Evolutionary conservation across 2,113 vertebrate genomes (phyloP).

Genomic region (Pollimyrus isidori): DNA sequence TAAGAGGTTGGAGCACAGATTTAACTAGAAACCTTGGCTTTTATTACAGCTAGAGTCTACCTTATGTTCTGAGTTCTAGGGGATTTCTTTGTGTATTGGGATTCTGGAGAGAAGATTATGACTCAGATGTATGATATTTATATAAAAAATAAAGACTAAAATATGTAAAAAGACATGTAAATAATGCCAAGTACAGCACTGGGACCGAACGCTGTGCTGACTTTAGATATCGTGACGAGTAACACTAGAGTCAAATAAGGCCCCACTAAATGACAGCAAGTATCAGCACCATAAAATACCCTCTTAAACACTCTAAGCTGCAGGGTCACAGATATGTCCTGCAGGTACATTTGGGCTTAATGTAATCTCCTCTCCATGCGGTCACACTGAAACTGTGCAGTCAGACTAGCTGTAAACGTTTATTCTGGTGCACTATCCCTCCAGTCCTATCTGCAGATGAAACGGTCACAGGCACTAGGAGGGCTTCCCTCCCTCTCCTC

Average conservation of each 20-base stretch:
- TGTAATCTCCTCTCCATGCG: constrained; percentile 74
- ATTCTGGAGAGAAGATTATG: neutral
- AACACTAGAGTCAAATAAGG: neutral
- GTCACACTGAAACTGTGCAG: constrained; percentile 77
- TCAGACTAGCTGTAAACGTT: constrained; percentile 55
- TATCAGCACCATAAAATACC: constrained; percentile 5
- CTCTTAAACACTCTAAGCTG: constrained; percentile 12
- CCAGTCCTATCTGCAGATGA: constrained; percentile 70
- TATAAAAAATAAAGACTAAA: neutral
- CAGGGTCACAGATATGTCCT: constrained; percentile 53
- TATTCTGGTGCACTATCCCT: constrained; percentile 69
- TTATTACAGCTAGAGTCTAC: neutral
- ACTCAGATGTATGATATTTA: neutral
- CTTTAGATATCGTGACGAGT: neutral
- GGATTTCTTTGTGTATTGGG: neutral
- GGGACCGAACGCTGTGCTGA: neutral
- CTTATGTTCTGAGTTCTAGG: neutral
- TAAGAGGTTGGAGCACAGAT: neutral
- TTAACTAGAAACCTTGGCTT: neutral
- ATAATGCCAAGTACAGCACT: neutral
- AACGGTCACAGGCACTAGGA: constrained; percentile 59
- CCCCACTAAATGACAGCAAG: constrained; percentile 3
- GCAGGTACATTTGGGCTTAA: constrained; percentile 63
- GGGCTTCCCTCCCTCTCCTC: neutral
- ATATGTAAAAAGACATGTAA: neutral